Percentiles rank a stretch among this genome's conserved stretches.
Conservation (phyloP, 2,888 invertebrate species). For the Bedellia somnulentella region DNA sequence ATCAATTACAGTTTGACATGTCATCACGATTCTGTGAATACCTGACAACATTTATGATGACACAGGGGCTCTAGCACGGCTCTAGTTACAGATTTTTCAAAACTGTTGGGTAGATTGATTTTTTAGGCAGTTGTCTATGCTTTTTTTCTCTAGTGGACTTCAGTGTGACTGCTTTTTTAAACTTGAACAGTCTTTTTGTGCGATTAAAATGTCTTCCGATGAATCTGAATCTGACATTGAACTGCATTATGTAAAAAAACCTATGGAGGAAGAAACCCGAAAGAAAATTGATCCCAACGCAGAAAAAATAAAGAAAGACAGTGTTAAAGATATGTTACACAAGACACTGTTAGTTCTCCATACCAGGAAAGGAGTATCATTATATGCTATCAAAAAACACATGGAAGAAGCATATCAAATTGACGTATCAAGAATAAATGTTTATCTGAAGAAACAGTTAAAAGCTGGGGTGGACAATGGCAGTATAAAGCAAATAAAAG, state of each 20-base stretch:
- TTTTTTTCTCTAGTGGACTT: too few relatives aligned
- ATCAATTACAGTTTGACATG: too few relatives aligned
- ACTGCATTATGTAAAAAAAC: conserved; percentile 15
- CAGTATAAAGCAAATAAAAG: conserved; percentile 29
- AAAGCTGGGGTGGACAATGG: conserved; percentile 33
- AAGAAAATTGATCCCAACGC: conserved; percentile 13
- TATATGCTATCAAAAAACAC: conserved; percentile 40
- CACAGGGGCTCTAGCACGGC: too few relatives aligned
- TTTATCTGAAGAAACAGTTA: conserved; percentile 30
- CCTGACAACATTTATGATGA: too few relatives aligned
- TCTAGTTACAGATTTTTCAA: too few relatives aligned
- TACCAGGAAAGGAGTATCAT: conserved; percentile 33
- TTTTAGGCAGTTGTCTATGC: background rate
- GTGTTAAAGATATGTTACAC: conserved; percentile 32
- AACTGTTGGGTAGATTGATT: too few relatives aligned
- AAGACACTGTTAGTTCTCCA: conserved; percentile 27
- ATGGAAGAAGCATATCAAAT: conserved; percentile 26
- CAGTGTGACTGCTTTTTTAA: too few relatives aligned
- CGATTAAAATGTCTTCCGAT: conserved; percentile 11
- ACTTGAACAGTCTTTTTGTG: too few relatives aligned
- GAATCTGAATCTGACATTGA: conserved; percentile 21
- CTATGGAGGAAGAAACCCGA: conserved; percentile 16
- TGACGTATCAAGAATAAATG: conserved; percentile 25
- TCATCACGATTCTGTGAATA: too few relatives aligned
- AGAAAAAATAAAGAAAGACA: conserved; percentile 21